phyloP scores from a whole-genome alignment of 64 coral and sea anemone genomes.

The Cladopsammia gracilis region DNA sequence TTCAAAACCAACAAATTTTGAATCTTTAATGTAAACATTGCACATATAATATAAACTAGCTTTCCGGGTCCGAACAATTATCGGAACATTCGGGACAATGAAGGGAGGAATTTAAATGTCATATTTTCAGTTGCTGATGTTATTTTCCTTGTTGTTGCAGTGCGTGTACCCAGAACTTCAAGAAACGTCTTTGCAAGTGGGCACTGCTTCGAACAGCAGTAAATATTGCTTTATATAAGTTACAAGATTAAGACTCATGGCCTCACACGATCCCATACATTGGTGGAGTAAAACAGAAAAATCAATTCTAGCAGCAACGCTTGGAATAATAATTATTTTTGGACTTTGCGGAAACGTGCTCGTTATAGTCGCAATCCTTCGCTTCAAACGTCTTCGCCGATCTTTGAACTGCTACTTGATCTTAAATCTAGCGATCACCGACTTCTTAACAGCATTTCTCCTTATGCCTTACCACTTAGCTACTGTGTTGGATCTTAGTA shows the following conservation, averaged over 20 bases:
- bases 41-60: no score
- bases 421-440: conserved; percentile 54
- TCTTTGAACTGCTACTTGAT: conserved; percentile 35
- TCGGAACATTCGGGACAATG: no score
- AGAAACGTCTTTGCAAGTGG: no score
- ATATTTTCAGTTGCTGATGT: no score
- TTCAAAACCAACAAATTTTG: no score
- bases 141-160: no score
- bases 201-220: no score
- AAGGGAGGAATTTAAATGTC: no score
- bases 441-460: conserved; percentile 34
- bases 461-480: conserved; percentile 64
- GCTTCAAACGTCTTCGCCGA: conserved; percentile 57
- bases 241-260: not conserved
- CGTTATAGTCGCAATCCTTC: conserved; percentile 32
- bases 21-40: no score
- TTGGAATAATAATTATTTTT: conserved; percentile 46
- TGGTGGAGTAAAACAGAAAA: conserved; percentile 28
- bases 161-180: no score
- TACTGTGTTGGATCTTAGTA: conserved; percentile 44
- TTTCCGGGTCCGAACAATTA: no score
- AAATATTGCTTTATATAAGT: no score
- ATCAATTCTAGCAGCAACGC: conserved; percentile 11
- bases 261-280: not conserved
- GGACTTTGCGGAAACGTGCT: conserved; percentile 62